Conservation (phyloP, 2,797 vertebrate genomes). For the Sebastes vulpes region DNA sequence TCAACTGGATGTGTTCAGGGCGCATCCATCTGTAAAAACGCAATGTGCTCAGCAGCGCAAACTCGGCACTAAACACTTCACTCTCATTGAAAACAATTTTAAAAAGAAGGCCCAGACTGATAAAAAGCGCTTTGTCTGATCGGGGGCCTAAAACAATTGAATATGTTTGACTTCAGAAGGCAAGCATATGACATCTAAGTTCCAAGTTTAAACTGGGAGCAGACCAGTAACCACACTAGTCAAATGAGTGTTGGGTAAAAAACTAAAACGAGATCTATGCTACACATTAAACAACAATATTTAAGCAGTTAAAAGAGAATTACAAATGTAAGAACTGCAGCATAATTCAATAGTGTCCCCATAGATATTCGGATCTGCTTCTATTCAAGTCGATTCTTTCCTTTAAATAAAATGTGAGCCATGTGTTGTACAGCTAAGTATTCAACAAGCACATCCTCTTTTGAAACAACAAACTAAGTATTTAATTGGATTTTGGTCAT, state of each 20-base stretch:
- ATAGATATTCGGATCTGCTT: not conserved
- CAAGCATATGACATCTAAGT: not conserved
- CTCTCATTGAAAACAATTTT: too few relatives aligned
- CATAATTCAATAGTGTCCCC: not conserved
- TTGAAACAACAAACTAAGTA: conserved; percentile 12
- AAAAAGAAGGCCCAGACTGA: too few relatives aligned
- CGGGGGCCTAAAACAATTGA: not conserved
- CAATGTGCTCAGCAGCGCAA: too few relatives aligned
- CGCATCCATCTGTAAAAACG: too few relatives aligned
- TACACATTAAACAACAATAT: not conserved
- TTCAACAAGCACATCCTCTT: conserved; percentile 1
- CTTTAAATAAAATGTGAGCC: too few relatives aligned
- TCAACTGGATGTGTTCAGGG: too few relatives aligned
- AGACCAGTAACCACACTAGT: not conserved
- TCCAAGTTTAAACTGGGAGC: not conserved
- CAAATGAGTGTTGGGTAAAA: too few relatives aligned
- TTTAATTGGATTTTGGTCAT: conserved; percentile 35
- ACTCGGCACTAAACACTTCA: too few relatives aligned
- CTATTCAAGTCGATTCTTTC: not conserved
- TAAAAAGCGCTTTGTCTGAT: too few relatives aligned
- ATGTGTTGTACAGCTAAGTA: not conserved
- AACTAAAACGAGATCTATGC: not conserved
- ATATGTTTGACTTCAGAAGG: too few relatives aligned
- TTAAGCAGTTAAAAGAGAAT: not conserved
- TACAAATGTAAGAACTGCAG: not conserved